phyloP scores from a whole-genome alignment of 2,797 vertebrate genomes.

The Sebastolobus alascanus region DNA sequence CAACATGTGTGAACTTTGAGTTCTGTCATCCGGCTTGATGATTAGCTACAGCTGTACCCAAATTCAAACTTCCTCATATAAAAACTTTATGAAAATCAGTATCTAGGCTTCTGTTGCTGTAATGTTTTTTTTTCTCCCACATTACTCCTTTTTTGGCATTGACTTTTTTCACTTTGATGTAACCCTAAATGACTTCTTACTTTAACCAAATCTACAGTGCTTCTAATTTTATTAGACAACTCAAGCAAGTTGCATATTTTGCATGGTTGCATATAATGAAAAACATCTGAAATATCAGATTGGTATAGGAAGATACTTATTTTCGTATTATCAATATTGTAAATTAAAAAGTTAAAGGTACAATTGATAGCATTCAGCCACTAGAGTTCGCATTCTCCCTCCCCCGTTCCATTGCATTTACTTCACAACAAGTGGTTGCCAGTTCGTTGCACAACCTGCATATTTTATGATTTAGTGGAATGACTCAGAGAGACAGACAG shows the following conservation, averaged over 20 bases:
- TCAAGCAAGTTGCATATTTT: not conserved
- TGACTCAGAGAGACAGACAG: too few species aligned
- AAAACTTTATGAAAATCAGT: not conserved
- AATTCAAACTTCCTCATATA: not conserved
- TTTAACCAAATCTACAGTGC: not conserved
- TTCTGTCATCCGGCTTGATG: not conserved
- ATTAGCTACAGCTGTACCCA: not conserved
- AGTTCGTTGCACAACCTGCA: too few species aligned
- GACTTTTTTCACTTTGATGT: not conserved
- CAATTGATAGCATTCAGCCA: too few species aligned
- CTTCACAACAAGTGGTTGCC: too few species aligned
- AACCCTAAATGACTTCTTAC: not conserved
- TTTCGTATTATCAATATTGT: not conserved
- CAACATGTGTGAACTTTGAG: conserved; percentile 6
- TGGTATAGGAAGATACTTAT: not conserved
- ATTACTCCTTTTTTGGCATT: not conserved
- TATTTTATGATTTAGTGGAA: too few species aligned
- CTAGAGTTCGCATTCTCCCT: too few species aligned
- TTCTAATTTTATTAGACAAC: not conserved
- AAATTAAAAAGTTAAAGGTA: not conserved
- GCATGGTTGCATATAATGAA: too few species aligned
- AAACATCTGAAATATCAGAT: not conserved
- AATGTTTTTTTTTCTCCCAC: not conserved
- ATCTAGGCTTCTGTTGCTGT: not conserved
- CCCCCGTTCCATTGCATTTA: too few species aligned